Evolutionary conservation across 1,140 invertebrate species (phyloP), one percentile per base, ranked within the genome.

Genomic region (Uloborus diversus): DNA sequence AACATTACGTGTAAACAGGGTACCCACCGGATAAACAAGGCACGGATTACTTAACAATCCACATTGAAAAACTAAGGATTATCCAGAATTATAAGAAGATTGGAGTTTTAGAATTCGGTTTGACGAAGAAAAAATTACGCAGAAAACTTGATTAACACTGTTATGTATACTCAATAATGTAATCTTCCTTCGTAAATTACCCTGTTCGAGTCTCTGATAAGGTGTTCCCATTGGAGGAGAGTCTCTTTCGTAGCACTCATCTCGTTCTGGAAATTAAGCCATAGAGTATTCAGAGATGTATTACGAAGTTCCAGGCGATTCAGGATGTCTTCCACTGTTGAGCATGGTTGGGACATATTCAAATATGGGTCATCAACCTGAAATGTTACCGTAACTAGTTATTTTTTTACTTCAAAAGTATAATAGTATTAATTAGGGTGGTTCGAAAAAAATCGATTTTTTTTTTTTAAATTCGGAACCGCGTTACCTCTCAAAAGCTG

Each of bases 281-380:
- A 92, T 76, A 90, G 89, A 80, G 91, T 89, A 42, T 89, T 91
- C 30, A 94, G 87, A 68, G 89, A 87, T 80, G 91, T 86, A 85
- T 93, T 92, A 25, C 91, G 87, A 85, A 90, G 90, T 70, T 89
- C 89, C 82, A 93, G 91, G 69, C 91, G 90, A 83, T 92, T 91
- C 81, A 94, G 85, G 53, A 93, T 89, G 20, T 90, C 90, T 85
- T 93, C 90, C 51, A 94, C 91, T 83, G 90, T 92, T 53, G 90
- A 85, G 82, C 90, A 88, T 76, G 93, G 91, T 84, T 90, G 89
- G 73, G 90, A 89, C 66, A 92, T 88, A 85, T 94, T 92, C 79
- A 95, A 89, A 88, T 93, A 91, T 49, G 91, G 90, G 86, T 94
- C 93, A 79, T 90, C 89, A 83, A 91, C 90, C 92, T 94, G 84